Evolutionary conservation across 2,113 vertebrate genomes (phyloP), one percentile per base, ranked within the genome.

Genomic region (Malurus elegans): DNA sequence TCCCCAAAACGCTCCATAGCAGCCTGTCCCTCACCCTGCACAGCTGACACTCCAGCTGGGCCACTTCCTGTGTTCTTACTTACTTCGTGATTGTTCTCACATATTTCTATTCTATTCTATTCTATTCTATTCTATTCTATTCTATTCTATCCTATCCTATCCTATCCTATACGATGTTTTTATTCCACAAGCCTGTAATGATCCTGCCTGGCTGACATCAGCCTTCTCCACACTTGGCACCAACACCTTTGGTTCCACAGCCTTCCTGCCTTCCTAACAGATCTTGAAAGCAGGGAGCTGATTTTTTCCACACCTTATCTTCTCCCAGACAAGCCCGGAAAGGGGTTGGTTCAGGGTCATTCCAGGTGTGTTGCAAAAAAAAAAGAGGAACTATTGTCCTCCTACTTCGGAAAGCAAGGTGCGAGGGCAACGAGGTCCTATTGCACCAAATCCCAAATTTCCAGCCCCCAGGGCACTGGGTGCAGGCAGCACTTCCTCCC

Each of bases 151-250:
- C 23, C 11, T 47, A 21, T 47, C 21, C 6, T 47, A 45, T 45
- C 8, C 18, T 45, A 45, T 45, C 16, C 42, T 42, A 44, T 44
- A 44, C 15, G 16, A n/a, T 72, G 66, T 85, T 56, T 65, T 56
- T 48, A 17, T 13, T 40, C 23, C 47, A 69, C 42, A 40, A 79
- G 45, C 65, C 51, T 32, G 3, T 18, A 71, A 45, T 0, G 0
- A 74, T 54, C 28, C 32, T 6, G 24, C 74, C 34, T 31, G 57
- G 7, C 7, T 67, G 72, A 57, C 24, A 44, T 0, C 8, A 24
- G 31, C 64, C 53, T 79, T 69, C 62, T 44, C 24, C 3, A 45
- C 20, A n/a, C 48, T 86, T 47, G 42, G 88, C 97, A 87, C 32
- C 14, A 4, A 44, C 34, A 23, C 4, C 58, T 69, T 20, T 40